phyloP scores from a whole-genome alignment of 2,888 invertebrate species.

The Drosophila nigricruria region DNA sequence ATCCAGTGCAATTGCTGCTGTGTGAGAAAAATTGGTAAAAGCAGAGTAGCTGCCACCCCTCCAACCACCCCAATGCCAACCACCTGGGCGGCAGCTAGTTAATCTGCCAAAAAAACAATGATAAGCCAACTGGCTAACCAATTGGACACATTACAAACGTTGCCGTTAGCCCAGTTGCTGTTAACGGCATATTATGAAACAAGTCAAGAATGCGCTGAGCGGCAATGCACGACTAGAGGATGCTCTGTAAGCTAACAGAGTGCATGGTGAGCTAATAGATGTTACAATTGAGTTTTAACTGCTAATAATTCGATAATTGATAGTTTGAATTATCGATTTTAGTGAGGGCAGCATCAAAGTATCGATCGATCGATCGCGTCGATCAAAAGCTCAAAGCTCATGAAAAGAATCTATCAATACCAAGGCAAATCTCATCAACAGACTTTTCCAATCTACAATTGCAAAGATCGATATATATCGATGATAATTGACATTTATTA shows the following conservation, averaged over 20 bases:
- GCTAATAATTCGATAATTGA: no score
- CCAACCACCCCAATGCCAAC: background rate
- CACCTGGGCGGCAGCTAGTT: conserved; percentile 31
- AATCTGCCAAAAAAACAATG: conserved; percentile 50
- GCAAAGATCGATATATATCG: background rate
- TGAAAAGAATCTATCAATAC: background rate
- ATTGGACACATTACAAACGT: conserved; percentile 71
- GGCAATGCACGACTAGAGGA: background rate
- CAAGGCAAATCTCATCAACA: background rate
- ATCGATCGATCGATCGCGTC: no score
- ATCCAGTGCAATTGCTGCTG: conserved; percentile 44
- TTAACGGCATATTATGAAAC: conserved; percentile 65
- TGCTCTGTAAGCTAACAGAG: background rate
- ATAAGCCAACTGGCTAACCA: conserved; percentile 54
- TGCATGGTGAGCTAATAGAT: background rate
- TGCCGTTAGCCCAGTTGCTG: conserved; percentile 64
- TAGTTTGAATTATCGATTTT: background rate
- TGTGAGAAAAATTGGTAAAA: conserved; percentile 55
- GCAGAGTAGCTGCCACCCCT: conserved; percentile 37
- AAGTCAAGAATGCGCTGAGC: conserved; percentile 7
- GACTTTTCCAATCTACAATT: background rate
- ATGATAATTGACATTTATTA: background rate
- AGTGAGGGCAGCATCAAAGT: background rate
- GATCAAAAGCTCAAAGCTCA: background rate
- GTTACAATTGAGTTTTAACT: background rate